A percentile compares a stretch with the other conserved stretches of the same genome.
These are phyloP conservation scores for Monochamus alternatus DNA, from an alignment of 2,888 invertebrate species.

Conservation along the genomic window DNA sequence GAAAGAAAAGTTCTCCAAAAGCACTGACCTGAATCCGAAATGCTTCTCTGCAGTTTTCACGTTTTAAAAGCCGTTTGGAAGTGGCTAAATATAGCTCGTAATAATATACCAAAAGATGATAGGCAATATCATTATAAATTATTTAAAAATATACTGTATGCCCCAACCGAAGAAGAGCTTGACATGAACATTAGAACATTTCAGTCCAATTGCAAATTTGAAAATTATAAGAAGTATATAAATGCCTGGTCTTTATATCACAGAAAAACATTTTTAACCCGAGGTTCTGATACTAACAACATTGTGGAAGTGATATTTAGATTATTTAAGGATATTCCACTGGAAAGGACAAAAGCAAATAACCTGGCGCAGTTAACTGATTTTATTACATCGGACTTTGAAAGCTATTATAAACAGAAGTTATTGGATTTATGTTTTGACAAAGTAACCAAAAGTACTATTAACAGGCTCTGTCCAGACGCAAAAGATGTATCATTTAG, in stretches of 20 bases:
- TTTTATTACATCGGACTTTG: conserved; percentile 36
- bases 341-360: conserved; percentile 43
- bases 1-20: conserved; percentile 32
- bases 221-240: conserved; percentile 33
- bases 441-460: conserved; percentile 15
- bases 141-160: conserved; percentile 17
- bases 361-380: conserved; percentile 35
- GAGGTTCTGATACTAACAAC: conserved; percentile 45
- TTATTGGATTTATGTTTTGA: conserved; percentile 25
- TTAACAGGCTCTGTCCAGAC: conserved; percentile 26
- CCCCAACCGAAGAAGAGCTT: conserved; percentile 16
- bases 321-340: conserved; percentile 43
- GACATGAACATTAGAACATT: conserved; percentile 23
- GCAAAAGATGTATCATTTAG: conserved; percentile 19
- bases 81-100: conserved; percentile 33
- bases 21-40: conserved; percentile 29
- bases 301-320: conserved; percentile 44
- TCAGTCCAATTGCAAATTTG: conserved; percentile 26
- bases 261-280: conserved; percentile 29
- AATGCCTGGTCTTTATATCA: conserved; percentile 32
- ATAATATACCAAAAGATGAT: conserved; percentile 24
- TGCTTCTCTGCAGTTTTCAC: conserved; percentile 37
- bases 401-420: conserved; percentile 36
- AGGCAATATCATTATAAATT: conserved; percentile 16
- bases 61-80: conserved; percentile 35